These are phyloP conservation scores for Argopecten irradians DNA, from an alignment of 1,140 invertebrate species.

Conservation along the genomic window DNA sequence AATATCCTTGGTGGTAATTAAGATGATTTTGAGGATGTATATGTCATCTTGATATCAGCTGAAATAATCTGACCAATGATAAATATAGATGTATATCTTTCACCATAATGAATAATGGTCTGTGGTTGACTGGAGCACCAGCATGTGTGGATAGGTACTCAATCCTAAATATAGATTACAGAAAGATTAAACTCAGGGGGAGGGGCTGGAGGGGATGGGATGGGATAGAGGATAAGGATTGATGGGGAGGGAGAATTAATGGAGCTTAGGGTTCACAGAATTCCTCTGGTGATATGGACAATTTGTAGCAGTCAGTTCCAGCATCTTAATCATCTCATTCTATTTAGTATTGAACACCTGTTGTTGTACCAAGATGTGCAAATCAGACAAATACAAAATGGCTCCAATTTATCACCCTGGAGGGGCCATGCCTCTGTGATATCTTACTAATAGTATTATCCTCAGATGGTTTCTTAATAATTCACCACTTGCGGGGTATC, in stretches of 20 bases:
- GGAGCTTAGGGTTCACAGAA: background rate
- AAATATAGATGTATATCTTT: no score
- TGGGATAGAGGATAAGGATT: no score
- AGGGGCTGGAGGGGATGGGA: background rate
- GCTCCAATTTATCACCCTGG: background rate
- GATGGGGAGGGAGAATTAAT: background rate
- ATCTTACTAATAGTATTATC: background rate
- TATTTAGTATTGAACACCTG: background rate
- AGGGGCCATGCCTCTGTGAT: background rate
- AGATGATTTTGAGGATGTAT: background rate
- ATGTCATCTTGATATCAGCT: background rate
- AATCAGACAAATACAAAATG: background rate
- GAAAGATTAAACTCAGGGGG: background rate
- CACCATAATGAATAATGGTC: no score
- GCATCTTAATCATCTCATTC: background rate
- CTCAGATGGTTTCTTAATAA: no score
- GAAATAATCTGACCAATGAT: background rate
- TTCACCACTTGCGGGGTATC: no score
- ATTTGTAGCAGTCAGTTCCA: slow-evolving; percentile 8
- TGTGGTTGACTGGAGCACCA: no score
- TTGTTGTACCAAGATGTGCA: background rate
- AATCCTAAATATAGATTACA: background rate
- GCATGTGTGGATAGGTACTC: background rate
- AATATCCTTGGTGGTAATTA: background rate
- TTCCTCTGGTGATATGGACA: background rate